Base-by-base conservation (phyloP, 2,888 invertebrate genomes). In the Thumatha senex region DNA sequence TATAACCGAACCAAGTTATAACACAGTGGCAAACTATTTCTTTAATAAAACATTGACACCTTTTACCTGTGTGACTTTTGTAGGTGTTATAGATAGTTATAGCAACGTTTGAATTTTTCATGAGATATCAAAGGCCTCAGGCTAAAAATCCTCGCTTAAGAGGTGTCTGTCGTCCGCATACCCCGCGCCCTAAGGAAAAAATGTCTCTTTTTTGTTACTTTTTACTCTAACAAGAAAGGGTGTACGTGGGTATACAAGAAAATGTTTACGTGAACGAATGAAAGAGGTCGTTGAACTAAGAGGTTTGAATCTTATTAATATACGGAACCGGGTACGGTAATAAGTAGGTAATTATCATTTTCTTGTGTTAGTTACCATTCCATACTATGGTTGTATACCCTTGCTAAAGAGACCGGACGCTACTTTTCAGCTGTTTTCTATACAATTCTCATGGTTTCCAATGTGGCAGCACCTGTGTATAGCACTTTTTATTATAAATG, bases 91-190 rank as follows among this genome's bases (percentile, higher is more conserved):
- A 67, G 70, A 74, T 76, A 72, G 77, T 74, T 75, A 70, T 64
- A 69, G 65, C 62, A 74, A 66, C 62, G 74, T 74, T 81, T 86
- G 85, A 82, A 86, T 87, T 79, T 87, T 89, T 86, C 84, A 88
- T 86, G 81, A 85, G 80, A 71, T 82, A 74, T 83, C 82, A 84
- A 84, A 84, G 78, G 78, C 80, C 75, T 51, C 58, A 52, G 78
- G 79, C 77, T 66, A 73, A 69, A 58, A 63, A 70, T 71, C 67
- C 70, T 71, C 74, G 58, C 52, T n/a, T 52, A 49, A 55, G 54
- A 55, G 58, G 53, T 62, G 68, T 52, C 59, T 61, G 58, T 58
- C 61, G 72, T 63, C 69, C 72, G 70, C 11, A 31, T 31, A 2
- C 59, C 52, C 61, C 54, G 55, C 70, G 53, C 45, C 52, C 58